A percentile compares a stretch with the other conserved stretches of the same genome.
Evolutionary conservation across 37 sponge, comb jelly and placozoan genomes (phyloP).

Genomic region (Halichondria panicea): DNA sequence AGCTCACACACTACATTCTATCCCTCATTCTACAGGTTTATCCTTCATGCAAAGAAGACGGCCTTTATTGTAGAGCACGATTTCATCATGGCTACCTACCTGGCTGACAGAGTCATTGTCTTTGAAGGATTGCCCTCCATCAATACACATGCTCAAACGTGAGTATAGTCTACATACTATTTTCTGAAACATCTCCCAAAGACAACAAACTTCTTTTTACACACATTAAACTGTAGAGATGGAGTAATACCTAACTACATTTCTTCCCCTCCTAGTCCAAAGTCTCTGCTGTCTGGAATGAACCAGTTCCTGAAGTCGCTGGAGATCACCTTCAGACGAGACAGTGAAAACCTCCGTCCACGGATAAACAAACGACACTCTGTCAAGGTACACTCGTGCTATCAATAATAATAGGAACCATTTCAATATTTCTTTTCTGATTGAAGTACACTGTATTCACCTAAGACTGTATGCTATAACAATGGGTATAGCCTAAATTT

Average conservation of each 20-base stretch:
- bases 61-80: conserved; percentile 99
- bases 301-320: conserved; percentile 90
- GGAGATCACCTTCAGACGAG: conserved; percentile 96
- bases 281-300: conserved; percentile 88
- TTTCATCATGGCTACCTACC: conserved; percentile 99
- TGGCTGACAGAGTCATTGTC: conserved; percentile 96
- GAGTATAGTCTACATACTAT: conserved; percentile 3
- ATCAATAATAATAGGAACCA: too few species aligned
- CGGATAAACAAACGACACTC: conserved; percentile 96
- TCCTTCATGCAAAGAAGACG: conserved; percentile 99
- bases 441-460: too few species aligned
- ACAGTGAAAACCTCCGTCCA: conserved; percentile 93
- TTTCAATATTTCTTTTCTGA: too few species aligned
- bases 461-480: too few species aligned
- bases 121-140: conserved; percentile 97
- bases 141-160: conserved; percentile 76
- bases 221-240: too few species aligned
- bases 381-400: conserved; percentile 93
- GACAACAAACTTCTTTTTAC: neutral
- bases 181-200: neutral
- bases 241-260: too few species aligned
- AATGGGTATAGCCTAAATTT: too few species aligned
- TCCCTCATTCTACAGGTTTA: conserved; percentile 62
- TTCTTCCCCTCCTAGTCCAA: conserved; percentile 59
- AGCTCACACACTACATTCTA: neutral